Base-by-base conservation (phyloP, 2,888 invertebrate species). In the Ormyrus rosae region DNA sequence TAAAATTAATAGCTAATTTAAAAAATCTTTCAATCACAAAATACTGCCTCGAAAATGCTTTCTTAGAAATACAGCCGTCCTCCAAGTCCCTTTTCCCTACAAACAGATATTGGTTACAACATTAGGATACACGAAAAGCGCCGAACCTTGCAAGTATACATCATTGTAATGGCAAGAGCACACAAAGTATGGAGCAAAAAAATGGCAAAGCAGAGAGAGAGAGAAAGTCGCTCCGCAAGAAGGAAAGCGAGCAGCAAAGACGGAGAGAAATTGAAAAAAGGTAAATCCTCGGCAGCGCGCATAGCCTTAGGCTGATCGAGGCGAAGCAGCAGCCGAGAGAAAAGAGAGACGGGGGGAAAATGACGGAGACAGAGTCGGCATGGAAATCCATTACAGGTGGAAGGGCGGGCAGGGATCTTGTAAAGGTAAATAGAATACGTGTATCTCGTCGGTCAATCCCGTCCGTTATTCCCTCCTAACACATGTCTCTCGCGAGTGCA, bases 391-490 rank as follows among this genome's bases (percentile, higher is more conserved):
- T 83, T 83, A 83, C 81, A 78, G 68, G 46, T 53, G 45, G 8
- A 13, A 50, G 50, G 75, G 48, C 34, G 50, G 19, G 19, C 19
- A 77, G 60, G 68, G 78, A 77, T 83, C 81, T 82, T 77, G 68
- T 73, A 65, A 78, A 78, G 74, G 83, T 83, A 83, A 86, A 84
- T 84, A 83, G 73, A 84, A 81, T 82, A 82, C 82, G 71, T 81
- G 81, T 82, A 82, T 75, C 67, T 78, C 56, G 65, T 58, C 69
- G 68, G 68, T 64, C 81, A 74, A 75, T 68, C 83, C 81, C 81
- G 75, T 84, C 80, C 82, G 82, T 83, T 84, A 84, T 84, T 84
- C 83, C 69, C 81, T 82, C 68, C 69, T 60, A 55, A 34, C 80
- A 70, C 55, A 70, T 80, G 80, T 70, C 53, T 50, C 60, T 19